phyloP scores from a whole-genome alignment of 2,888 invertebrate species.

The Malachius bipustulatus region DNA sequence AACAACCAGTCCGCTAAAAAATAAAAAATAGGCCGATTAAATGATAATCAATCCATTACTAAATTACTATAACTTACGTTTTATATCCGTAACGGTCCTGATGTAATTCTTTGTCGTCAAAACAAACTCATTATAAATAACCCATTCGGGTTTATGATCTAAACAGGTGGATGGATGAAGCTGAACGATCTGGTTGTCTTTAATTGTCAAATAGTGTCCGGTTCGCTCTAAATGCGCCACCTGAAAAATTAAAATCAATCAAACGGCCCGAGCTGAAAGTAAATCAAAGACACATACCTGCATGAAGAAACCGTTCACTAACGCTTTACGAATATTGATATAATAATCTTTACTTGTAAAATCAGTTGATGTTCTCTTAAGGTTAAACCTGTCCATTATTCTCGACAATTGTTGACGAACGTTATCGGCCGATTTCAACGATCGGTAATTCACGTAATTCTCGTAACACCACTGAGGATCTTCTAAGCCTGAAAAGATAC shows the following conservation, averaged over 20 bases:
- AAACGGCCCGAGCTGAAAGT: too few relatives aligned
- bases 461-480: slow-evolving; percentile 99
- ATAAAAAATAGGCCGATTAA: too few relatives aligned
- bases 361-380: slow-evolving; percentile 91
- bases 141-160: slow-evolving; percentile 99
- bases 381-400: slow-evolving; percentile 95
- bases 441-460: slow-evolving; percentile 97
- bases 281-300: slow-evolving; percentile 74
- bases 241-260: slow-evolving; percentile 35
- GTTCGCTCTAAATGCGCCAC: slow-evolving; percentile 95
- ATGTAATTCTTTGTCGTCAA: slow-evolving; percentile 99
- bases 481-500: slow-evolving; percentile 69
- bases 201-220: slow-evolving; percentile 96
- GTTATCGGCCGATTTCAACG: slow-evolving; percentile 96
- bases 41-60: too few relatives aligned
- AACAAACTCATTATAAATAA: slow-evolving; percentile 99
- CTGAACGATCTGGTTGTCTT: slow-evolving; percentile 98
- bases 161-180: slow-evolving; percentile 97
- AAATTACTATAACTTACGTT: slow-evolving; percentile 59
- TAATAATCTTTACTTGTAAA: slow-evolving; percentile 99
- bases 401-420: slow-evolving; percentile 92
- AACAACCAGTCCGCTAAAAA: slow-evolving; percentile 85
- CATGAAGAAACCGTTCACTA: slow-evolving; percentile 99
- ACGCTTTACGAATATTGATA: slow-evolving; percentile 94
- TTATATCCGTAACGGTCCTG: slow-evolving; percentile 95